Evolutionary conservation across 2,113 vertebrate genomes (phyloP), one percentile per base, ranked within the genome.

Genomic region (Lagopus leucura): DNA sequence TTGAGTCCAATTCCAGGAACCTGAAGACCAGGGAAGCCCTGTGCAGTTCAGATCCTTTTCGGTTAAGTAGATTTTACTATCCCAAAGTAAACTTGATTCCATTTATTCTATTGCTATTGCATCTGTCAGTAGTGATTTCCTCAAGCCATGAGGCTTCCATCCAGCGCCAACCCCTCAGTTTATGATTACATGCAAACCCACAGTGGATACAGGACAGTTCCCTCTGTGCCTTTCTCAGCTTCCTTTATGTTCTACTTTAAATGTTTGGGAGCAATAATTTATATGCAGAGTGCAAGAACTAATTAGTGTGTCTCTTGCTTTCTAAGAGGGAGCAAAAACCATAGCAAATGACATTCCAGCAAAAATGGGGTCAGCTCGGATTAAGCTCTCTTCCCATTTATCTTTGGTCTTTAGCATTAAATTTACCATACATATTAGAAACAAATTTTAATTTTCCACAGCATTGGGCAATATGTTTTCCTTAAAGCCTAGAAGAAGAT

Each of bases 391-490:
- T 77, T 87, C 87, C 70, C 71, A 94, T 95, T 96, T 96, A 88
- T 96, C 95, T 94, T 82, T 89, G 83, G 89, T 94, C 90, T 95
- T 97, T 96, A 97, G 90, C 87, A 96, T 95, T 96, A 96, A 97
- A 96, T 97, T 96, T 94, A 94, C 94, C 90, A 85, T 91, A 94
- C 82, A 32, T 85, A 91, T 96, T 93, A 97, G 90, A 92, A 96
- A 94, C 93, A 94, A 94, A 95, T 97, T 97, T 95, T 96, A 96
- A 97, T 96, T 97, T 97, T 96, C 97, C 97, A 97, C 96, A 93
- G 95, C 96, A 91, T 81, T 97, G 97, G 97, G 87, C 96, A 97
- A 94, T 97, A 96, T 90, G 64, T 92, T 96, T 88, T 91, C 82
- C 94, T 96, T 96, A 96, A 95, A 96, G 95, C 89, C 94, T 93